Evolutionary conservation across 2,888 invertebrate genomes (phyloP), one percentile per base, ranked within the genome.

Genomic region (Trimorus sp.): DNA sequence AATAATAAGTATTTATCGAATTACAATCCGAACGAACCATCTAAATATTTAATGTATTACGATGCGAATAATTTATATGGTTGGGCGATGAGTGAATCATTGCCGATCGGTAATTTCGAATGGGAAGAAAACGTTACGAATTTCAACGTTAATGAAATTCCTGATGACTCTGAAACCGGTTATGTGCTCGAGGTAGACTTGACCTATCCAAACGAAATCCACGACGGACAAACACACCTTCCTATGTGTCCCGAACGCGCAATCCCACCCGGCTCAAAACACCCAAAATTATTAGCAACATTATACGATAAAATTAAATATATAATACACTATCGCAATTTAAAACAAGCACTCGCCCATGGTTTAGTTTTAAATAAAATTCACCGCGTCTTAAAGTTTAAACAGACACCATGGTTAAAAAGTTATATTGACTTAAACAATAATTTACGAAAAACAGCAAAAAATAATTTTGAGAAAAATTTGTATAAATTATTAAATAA

Each of bases 401-500:
- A 54, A 0, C 66, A 66, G n/a, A 26, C 42, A 42, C 26, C 42
- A 9, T 66, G 53, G 42, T 4, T 66, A 2, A 66, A 54, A 45
- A 6, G 8, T 40, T 66, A 66, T n/a, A 66, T 42, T 26, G 51
- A 66, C n/a, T 42, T 54, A 54, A 54, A 66, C 54, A 66, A 40
- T 16, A 26, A 53, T 1, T 54, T 66, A n/a, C 2, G 66, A 16
- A 42, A 53, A 54, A 1, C 38, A 7, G 53, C 54, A 0, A 53
- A 14, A 15, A 65, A 65, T 15, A 38, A 38, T 2, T 65, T 65
- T 53, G 53, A 65, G 37, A 53, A 37, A 53, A 65, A 65, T 53
- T 53, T 65, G 9, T 54, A 36, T 36, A 66, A 66, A 42, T 36
- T 66, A n/a, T 42, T 66, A 42, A 66, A 54, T 42, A 66, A 66